Percentiles rank a stretch among this genome's conserved stretches.
These are phyloP conservation scores for Heteropelma amictum DNA, from an alignment of 2,888 invertebrate species.

Conservation along the genomic window DNA sequence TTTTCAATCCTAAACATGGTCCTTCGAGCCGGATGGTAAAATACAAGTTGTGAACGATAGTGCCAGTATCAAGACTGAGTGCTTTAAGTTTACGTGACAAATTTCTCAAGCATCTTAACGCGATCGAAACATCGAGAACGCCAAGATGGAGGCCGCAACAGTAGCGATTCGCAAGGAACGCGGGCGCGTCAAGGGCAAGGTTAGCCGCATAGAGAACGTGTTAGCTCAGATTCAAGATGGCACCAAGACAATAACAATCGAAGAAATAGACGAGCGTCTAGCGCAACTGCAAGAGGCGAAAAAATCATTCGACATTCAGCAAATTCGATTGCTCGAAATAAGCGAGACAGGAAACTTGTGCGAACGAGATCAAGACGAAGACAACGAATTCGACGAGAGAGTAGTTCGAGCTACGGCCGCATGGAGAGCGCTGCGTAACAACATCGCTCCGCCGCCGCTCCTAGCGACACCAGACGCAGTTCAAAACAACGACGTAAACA, in stretches of 20 bases:
- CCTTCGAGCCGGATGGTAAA: background rate
- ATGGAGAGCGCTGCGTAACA: background rate
- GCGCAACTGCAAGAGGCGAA: slow-evolving; percentile 1
- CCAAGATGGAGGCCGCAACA: slow-evolving; percentile 18
- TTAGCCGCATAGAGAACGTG: slow-evolving; percentile 16
- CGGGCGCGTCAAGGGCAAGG: slow-evolving; percentile 3
- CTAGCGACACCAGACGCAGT: background rate
- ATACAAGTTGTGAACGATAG: background rate
- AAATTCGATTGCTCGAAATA: background rate
- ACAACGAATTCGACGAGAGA: background rate
- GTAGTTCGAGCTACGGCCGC: slow-evolving; percentile 1
- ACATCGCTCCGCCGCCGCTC: background rate
- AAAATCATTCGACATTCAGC: background rate
- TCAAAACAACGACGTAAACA: background rate
- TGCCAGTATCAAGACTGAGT: slow-evolving; percentile 13
- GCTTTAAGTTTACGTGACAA: background rate
- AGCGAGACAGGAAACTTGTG: background rate
- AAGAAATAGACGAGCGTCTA: slow-evolving; percentile 21
- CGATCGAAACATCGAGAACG: slow-evolving; percentile 20
- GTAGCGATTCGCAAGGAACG: slow-evolving; percentile 15
- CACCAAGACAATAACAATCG: background rate
- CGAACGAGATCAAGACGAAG: background rate
- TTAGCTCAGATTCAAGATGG: background rate
- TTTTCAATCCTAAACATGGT: background rate
- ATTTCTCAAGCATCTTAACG: slow-evolving; percentile 2